A percentile compares a stretch with the other conserved stretches of the same genome.
These are phyloP conservation scores for Uloborus diversus DNA, from an alignment of 1,140 invertebrate species.

Conservation along the genomic window DNA sequence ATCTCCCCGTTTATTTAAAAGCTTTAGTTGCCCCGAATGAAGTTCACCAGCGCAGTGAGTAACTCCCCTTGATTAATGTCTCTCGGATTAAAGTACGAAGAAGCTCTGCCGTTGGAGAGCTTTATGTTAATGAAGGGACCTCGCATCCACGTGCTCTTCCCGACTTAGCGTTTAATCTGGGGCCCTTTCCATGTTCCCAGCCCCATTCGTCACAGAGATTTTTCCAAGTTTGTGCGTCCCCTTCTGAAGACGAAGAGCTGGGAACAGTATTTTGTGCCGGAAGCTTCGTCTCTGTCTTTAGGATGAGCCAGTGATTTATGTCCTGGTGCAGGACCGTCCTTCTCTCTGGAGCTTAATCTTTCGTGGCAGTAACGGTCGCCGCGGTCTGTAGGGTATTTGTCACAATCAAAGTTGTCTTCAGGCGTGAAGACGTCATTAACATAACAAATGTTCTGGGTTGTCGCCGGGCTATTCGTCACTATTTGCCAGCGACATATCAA, in stretches of 20 bases:
- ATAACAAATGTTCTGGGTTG: conserved; percentile 48
- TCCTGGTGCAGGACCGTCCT: conserved; percentile 31
- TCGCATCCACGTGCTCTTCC: conserved; percentile 14
- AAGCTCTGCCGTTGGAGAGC: background rate
- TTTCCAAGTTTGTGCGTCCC: conserved; percentile 39
- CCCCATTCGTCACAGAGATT: conserved; percentile 46
- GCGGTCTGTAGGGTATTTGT: conserved; percentile 26
- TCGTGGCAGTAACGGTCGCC: conserved; percentile 41
- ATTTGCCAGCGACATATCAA: conserved; percentile 41
- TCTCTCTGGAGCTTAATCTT: conserved; percentile 47
- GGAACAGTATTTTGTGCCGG: conserved; percentile 33
- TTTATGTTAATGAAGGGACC: conserved; percentile 49
- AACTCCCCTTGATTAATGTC: conserved; percentile 45
- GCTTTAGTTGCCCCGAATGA: conserved; percentile 35
- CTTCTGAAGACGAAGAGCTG: conserved; percentile 16
- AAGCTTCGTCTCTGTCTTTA: conserved; percentile 33
- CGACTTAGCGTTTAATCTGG: conserved; percentile 37
- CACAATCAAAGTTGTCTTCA: conserved; percentile 53
- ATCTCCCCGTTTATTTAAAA: conserved; percentile 48
- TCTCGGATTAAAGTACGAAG: conserved; percentile 40
- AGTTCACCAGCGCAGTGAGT: conserved; percentile 20
- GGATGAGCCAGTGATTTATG: conserved; percentile 44
- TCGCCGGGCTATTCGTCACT: conserved; percentile 39
- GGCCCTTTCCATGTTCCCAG: background rate
- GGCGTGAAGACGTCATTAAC: conserved; percentile 50